These are phyloP conservation scores for Halcyon badia DNA, from an alignment of 2,797 vertebrate genomes.

Conservation along the genomic window DNA sequence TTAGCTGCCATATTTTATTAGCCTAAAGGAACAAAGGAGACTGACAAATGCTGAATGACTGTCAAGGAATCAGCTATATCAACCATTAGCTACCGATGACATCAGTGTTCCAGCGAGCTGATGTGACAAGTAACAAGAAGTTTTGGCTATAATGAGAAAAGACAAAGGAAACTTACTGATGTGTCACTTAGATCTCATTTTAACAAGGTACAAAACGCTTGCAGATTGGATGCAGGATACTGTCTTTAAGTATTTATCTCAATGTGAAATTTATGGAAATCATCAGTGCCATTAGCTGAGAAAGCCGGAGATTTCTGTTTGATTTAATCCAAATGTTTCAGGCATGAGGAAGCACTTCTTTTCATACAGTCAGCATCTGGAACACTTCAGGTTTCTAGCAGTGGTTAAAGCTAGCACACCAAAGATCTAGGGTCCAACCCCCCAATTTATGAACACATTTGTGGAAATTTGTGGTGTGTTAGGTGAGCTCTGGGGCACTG, in stretches of 20 bases:
- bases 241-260: neutral
- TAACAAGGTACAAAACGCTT: neutral
- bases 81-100: neutral
- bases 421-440: neutral
- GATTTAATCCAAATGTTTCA: neutral
- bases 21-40: neutral
- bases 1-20: slow-evolving; percentile 21
- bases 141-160: slow-evolving; percentile 6
- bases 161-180: neutral
- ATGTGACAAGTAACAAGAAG: neutral
- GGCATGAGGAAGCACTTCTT: neutral
- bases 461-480: neutral
- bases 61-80: neutral
- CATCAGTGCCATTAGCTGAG: neutral
- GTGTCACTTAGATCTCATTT: neutral
- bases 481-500: neutral
- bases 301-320: neutral
- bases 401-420: neutral
- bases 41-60: neutral
- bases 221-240: neutral
- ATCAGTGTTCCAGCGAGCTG: neutral
- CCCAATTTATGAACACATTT: fast-evolving
- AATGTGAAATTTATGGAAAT: neutral
- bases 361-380: neutral
- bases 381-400: neutral